These are phyloP conservation scores for Helicoverpa assulta DNA, from an alignment of 2,888 invertebrate genomes.

Conservation along the genomic window DNA sequence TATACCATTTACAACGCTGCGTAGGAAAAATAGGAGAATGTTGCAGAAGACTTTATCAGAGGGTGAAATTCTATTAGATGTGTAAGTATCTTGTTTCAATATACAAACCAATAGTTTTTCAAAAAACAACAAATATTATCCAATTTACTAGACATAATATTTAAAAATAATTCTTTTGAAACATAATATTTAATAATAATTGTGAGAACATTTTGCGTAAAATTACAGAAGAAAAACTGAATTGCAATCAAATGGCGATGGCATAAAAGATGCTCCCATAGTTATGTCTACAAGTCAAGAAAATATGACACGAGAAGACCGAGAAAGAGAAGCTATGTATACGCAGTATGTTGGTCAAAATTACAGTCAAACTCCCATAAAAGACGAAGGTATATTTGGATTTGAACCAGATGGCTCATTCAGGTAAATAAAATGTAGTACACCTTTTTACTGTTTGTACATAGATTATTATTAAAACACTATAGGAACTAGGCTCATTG, in stretches of 20 bases:
- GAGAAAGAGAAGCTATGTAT: slow-evolving; percentile 85
- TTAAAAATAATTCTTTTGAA: too few relatives aligned
- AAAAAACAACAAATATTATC: too few relatives aligned
- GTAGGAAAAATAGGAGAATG: slow-evolving; percentile 87
- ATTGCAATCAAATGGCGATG: slow-evolving; percentile 85
- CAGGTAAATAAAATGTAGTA: slow-evolving; percentile 74
- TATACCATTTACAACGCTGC: slow-evolving; percentile 90
- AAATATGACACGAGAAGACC: slow-evolving; percentile 89
- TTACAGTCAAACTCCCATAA: slow-evolving; percentile 90
- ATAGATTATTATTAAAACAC: slow-evolving; percentile 36
- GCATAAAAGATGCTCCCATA: slow-evolving; percentile 85
- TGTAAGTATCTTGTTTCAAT: slow-evolving; percentile 74
- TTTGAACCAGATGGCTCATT: slow-evolving; percentile 88
- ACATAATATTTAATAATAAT: too few relatives aligned
- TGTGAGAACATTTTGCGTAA: too few relatives aligned
- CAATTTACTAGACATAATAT: too few relatives aligned
- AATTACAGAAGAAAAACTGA: slow-evolving; percentile 85
- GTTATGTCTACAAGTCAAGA: slow-evolving; percentile 92
- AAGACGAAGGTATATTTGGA: slow-evolving; percentile 90
- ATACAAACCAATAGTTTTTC: too few relatives aligned
- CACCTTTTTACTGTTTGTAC: slow-evolving; percentile 25
- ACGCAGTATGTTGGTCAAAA: slow-evolving; percentile 84
- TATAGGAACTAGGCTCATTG: slow-evolving; percentile 59
- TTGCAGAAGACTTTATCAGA: slow-evolving; percentile 95
- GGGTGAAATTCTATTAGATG: slow-evolving; percentile 93